A percentile compares a stretch with the other conserved stretches of the same genome.
Evolutionary conservation across 2,113 vertebrate species (phyloP).

Genomic region (Spea multiplicata): DNA sequence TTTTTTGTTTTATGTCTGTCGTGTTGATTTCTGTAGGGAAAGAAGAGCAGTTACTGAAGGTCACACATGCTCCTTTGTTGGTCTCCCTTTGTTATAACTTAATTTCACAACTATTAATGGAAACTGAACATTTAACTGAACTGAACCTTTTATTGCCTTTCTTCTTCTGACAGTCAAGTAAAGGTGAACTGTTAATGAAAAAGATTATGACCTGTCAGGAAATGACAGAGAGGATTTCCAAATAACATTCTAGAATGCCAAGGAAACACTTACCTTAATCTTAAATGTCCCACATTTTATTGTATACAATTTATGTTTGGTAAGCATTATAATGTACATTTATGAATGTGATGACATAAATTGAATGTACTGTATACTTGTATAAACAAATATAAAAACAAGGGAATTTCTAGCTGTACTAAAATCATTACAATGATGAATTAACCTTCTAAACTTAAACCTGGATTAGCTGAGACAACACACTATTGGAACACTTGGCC

Average conservation of each 20-base stretch:
- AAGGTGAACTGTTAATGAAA: not conserved
- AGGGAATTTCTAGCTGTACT: too few species aligned
- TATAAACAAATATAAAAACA: too few species aligned
- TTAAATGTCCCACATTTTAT: not conserved
- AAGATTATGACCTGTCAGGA: not conserved
- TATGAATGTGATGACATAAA: too few species aligned
- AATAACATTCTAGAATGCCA: not conserved
- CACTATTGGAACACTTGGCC: too few species aligned
- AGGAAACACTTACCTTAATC: not conserved
- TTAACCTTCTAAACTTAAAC: too few species aligned
- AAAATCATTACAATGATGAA: too few species aligned
- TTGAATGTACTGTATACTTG: too few species aligned
- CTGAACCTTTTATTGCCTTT: not conserved
- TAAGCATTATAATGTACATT: too few species aligned
- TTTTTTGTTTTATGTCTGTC: too few species aligned
- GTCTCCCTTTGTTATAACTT: not conserved
- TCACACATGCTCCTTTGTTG: not conserved
- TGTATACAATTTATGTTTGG: not conserved
- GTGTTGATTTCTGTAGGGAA: too few species aligned
- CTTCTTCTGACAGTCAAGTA: not conserved
- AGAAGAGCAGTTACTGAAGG: not conserved
- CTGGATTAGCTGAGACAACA: too few species aligned
- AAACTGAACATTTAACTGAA: not conserved
- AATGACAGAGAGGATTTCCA: not conserved
- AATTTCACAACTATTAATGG: not conserved